Percentiles rank a stretch among this genome's conserved stretches.
These are phyloP conservation scores for Anableps anableps DNA, from an alignment of 2,797 vertebrate genomes.

Conservation along the genomic window DNA sequence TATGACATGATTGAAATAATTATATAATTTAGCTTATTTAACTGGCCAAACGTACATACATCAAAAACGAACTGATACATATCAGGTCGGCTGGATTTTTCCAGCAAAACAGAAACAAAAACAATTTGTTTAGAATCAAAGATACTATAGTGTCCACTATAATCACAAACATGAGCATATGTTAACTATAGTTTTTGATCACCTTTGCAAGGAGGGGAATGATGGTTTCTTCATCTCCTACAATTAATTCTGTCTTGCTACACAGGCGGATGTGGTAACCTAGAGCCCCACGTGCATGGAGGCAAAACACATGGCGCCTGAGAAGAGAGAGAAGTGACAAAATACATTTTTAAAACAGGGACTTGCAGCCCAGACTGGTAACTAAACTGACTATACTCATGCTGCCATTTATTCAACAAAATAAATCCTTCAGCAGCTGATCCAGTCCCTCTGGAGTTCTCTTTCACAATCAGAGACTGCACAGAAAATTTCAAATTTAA, in stretches of 20 bases:
- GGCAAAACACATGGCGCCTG: conserved; percentile 87
- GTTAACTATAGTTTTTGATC: conserved; percentile 3
- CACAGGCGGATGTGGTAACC: conserved; percentile 87
- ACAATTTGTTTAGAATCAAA: background rate
- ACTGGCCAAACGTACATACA: background rate
- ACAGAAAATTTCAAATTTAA: background rate
- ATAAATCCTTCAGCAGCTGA: background rate
- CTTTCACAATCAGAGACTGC: background rate
- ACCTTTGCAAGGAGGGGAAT: conserved; percentile 87
- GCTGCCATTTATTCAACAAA: background rate
- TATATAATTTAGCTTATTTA: no score
- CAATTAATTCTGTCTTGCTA: conserved; percentile 84
- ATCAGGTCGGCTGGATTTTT: background rate
- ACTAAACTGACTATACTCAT: background rate
- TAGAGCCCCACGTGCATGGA: conserved; percentile 75
- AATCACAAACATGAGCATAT: background rate
- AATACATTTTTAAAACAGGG: conserved; percentile 13
- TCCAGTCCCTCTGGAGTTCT: no score
- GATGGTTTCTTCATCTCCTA: conserved; percentile 89
- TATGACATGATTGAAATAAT: no score
- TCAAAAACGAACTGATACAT: background rate
- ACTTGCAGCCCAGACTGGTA: background rate
- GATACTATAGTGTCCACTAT: background rate
- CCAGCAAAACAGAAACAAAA: background rate
- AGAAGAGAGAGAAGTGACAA: conserved; percentile 6